Evolutionary conservation across 2,797 vertebrate species (phyloP).

Genomic region (Smutsia gigantea): DNA sequence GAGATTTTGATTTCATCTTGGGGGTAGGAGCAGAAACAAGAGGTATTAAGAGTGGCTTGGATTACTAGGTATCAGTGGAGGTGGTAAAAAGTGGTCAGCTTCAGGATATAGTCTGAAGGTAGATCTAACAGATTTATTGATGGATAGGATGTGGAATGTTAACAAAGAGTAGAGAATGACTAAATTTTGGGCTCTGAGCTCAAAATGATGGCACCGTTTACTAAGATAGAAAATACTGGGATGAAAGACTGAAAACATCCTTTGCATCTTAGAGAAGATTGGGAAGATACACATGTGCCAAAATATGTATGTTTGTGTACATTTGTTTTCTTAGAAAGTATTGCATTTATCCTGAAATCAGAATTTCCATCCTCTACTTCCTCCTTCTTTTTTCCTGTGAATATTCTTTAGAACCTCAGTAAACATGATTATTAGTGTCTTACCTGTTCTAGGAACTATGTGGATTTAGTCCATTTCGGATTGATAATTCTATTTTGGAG

Average conservation of each 20-base stretch:
- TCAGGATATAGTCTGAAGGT: background rate
- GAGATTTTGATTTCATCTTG: background rate
- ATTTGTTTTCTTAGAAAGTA: background rate
- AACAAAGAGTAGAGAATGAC: background rate
- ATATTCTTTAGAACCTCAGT: slow-evolving; percentile 6
- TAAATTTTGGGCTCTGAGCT: background rate
- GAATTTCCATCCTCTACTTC: background rate
- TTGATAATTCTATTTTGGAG: background rate
- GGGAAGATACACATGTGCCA: background rate
- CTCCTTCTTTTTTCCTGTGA: background rate
- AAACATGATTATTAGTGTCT: background rate
- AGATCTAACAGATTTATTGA: background rate
- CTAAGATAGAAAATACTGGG: background rate
- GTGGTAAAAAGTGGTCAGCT: background rate
- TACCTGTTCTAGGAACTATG: background rate
- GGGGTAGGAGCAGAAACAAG: background rate
- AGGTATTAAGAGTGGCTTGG: background rate
- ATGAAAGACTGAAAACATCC: background rate
- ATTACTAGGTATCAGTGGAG: background rate
- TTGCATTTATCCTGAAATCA: slow-evolving; percentile 18
- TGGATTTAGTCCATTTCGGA: background rate
- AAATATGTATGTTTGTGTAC: background rate
- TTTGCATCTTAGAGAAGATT: background rate
- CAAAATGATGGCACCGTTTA: background rate
- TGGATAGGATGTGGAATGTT: background rate